Evolutionary conservation across 2,797 vertebrate genomes (phyloP), one percentile per base, ranked within the genome.

Genomic region (Malacoctenus gilli): DNA sequence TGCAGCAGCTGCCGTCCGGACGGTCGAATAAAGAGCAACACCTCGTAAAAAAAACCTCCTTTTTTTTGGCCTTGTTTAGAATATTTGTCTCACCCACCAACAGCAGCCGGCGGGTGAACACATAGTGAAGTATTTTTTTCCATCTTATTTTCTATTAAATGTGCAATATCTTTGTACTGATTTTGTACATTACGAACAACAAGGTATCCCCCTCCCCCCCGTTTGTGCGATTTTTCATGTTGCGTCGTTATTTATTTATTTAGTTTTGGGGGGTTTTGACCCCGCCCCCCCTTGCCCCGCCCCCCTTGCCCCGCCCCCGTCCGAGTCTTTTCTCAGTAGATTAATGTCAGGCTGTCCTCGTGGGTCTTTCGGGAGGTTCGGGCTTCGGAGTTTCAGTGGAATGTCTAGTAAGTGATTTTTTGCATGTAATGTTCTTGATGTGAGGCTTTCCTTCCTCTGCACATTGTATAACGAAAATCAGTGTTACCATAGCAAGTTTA

Each of bases 381-480:
- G 77, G 63, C 88, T 90, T 84, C 84, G 80, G 87, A 89, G 89
- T 89, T 85, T n/a, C 85, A 84, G 75, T 89, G 89, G 91, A 90
- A 86, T 89, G 80, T 91, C 86, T 87, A 81, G 75, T 80, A 72
- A 88, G 88, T 91, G 87, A 89, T 89, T 86, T 59, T 69, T 85
- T 94, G 94, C 93, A 94, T 97, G 94, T 94, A 87, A 87, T 89
- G 86, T 92, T 93, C 83, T 79, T 89, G 88, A 73, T 87, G 90
- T 89, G 88, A 92, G 91, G 90, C 91, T 92, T 85, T 93, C 91
- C 91, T 85, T 93, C 91, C 91, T 94, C 92, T 91, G 90, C 93
- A 91, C 94, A 90, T 92, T 93, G 91, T 94, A 91, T 69, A 94
- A 91, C 92, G n/a, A 88, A 93, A 28, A 92, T 93, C 94, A 94